Conservation (phyloP, 2,888 invertebrate species). For the Rhagonycha lutea region DNA sequence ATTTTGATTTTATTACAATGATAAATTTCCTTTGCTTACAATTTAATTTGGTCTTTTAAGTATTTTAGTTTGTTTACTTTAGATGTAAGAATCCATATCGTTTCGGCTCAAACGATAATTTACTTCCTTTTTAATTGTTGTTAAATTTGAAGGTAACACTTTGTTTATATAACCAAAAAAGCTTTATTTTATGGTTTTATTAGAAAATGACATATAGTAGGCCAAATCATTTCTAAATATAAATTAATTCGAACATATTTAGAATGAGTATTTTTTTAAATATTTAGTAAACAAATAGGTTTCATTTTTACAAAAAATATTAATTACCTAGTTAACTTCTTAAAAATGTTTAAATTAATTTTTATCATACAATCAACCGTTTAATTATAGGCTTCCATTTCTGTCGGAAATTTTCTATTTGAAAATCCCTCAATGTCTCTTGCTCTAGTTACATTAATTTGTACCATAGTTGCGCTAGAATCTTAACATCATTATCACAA, state of each 20-base stretch:
- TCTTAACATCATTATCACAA: no score
- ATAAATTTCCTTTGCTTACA: not conserved
- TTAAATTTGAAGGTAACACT: not conserved
- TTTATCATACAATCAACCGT: no score
- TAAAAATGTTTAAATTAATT: no score
- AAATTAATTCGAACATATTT: not conserved
- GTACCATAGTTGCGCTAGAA: no score
- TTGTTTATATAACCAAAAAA: no score
- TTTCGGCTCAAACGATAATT: not conserved
- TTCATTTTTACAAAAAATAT: not conserved
- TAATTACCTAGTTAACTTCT: not conserved
- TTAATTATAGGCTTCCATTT: no score
- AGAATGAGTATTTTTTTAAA: not conserved
- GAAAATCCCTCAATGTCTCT: no score
- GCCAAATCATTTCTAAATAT: not conserved
- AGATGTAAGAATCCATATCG: not conserved
- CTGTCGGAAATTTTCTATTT: no score
- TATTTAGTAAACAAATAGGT: not conserved
- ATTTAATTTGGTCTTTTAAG: not conserved
- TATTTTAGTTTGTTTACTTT: not conserved
- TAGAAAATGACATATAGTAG: not conserved
- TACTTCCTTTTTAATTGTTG: not conserved
- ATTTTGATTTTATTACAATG: not conserved
- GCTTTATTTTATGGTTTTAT: not conserved
- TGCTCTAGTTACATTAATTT: no score